These are phyloP conservation scores for Manacus vitellinus DNA, from an alignment of 2,113 vertebrate genomes.

Conservation along the genomic window DNA sequence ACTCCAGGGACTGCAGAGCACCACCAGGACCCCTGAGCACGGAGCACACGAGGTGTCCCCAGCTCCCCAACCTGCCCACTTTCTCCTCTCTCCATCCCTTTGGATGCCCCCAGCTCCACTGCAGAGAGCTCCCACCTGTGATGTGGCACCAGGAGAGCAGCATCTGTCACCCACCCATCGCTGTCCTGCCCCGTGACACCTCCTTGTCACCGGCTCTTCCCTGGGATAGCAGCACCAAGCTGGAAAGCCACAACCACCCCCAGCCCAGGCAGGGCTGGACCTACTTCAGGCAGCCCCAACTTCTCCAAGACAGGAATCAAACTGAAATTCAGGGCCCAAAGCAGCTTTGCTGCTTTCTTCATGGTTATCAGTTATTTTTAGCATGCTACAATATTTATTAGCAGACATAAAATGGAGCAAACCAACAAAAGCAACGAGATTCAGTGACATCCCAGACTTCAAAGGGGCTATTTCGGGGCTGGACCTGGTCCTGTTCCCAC, in stretches of 20 bases:
- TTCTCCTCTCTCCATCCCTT: not conserved
- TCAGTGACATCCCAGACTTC: not conserved
- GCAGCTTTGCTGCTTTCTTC: not conserved
- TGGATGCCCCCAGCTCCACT: not conserved
- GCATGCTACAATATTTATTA: slow-evolving; percentile 34
- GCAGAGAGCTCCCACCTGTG: not conserved
- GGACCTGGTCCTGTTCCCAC: not conserved
- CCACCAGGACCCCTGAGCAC: not conserved
- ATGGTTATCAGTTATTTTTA: slow-evolving; percentile 21
- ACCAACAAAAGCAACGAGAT: not conserved
- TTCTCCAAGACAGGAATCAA: not conserved
- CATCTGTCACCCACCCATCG: rapidly evolving
- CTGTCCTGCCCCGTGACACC: not conserved
- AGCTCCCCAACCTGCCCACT: rapidly evolving
- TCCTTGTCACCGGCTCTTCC: not conserved
- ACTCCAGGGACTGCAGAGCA: not conserved
- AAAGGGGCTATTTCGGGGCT: slow-evolving; percentile 1
- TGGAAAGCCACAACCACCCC: not conserved
- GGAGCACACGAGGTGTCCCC: rapidly evolving
- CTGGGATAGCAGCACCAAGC: rapidly evolving
- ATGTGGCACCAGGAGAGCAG: not conserved
- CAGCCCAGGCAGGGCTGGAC: not conserved
- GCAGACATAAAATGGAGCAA: slow-evolving; percentile 25
- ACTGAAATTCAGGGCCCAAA: not conserved
- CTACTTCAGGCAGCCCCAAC: not conserved